Percentiles rank a stretch among this genome's conserved stretches.
Evolutionary conservation across 2,113 vertebrate genomes (phyloP).

Genomic region (Bos javanicus): DNA sequence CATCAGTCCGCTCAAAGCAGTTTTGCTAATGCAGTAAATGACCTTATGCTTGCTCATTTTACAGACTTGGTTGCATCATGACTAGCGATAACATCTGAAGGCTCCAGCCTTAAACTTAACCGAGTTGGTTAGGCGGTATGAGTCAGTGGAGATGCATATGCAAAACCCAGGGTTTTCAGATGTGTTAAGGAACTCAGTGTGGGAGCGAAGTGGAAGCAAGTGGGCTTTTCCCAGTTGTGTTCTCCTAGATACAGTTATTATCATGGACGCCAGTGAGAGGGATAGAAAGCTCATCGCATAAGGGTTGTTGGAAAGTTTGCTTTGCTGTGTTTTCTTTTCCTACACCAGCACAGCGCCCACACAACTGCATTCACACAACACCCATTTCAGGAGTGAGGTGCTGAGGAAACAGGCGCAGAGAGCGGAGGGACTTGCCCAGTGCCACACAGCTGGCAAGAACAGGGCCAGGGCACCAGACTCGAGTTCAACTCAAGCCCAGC

Average conservation of each 20-base stretch:
- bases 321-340: neutral
- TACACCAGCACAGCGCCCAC: accelerated
- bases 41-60: neutral
- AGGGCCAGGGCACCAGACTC: neutral
- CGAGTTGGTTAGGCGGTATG: neutral
- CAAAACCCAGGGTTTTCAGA: neutral
- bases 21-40: neutral
- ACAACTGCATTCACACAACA: accelerated
- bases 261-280: neutral
- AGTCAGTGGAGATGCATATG: neutral
- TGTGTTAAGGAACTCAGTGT: neutral
- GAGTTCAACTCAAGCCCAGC: neutral
- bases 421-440: neutral
- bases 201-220: neutral
- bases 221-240: neutral
- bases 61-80: neutral
- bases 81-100: neutral
- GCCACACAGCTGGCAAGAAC: neutral
- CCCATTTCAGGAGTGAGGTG: neutral
- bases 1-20: neutral
- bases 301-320: neutral
- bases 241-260: neutral
- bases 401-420: neutral
- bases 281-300: accelerated
- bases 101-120: neutral